A percentile compares a stretch with the other conserved stretches of the same genome.
Conservation (phyloP, 2,113 vertebrate genomes). For the Urocolius indicus region DNA sequence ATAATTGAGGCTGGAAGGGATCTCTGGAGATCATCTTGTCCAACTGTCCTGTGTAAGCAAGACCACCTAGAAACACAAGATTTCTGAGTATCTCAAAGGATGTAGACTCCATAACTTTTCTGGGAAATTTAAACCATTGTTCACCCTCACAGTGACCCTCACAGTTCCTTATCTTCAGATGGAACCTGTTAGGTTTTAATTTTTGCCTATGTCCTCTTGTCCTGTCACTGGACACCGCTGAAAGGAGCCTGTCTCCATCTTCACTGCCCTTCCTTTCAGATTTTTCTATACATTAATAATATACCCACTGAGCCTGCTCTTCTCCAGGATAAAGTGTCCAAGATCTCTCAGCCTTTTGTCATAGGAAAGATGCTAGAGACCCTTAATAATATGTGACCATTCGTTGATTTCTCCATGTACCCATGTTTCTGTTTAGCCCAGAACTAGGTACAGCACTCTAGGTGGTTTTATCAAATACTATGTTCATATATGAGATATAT, state of each 20-base stretch:
- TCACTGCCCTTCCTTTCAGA: background rate
- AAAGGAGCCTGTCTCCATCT: background rate
- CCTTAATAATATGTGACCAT: background rate
- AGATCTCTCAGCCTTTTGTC: background rate
- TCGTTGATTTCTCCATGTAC: too few relatives aligned
- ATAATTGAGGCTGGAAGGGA: background rate
- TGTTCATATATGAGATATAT: too few relatives aligned
- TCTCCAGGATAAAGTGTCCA: background rate
- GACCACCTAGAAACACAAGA: background rate
- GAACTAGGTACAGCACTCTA: background rate
- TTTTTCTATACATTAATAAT: background rate
- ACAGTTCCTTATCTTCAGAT: background rate
- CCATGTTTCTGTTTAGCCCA: too few relatives aligned
- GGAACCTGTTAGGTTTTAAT: background rate
- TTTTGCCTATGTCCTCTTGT: background rate
- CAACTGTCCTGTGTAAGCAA: background rate
- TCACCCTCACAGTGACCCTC: rapidly evolving
- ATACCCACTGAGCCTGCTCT: background rate
- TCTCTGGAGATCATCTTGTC: background rate
- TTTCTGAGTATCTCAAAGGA: background rate
- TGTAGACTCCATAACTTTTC: background rate
- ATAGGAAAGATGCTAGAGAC: background rate
- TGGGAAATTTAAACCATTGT: background rate
- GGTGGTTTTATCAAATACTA: too few relatives aligned
- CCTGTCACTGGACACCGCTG: background rate